phyloP scores from a whole-genome alignment of 2,797 vertebrate genomes.

The Lates japonicus region DNA sequence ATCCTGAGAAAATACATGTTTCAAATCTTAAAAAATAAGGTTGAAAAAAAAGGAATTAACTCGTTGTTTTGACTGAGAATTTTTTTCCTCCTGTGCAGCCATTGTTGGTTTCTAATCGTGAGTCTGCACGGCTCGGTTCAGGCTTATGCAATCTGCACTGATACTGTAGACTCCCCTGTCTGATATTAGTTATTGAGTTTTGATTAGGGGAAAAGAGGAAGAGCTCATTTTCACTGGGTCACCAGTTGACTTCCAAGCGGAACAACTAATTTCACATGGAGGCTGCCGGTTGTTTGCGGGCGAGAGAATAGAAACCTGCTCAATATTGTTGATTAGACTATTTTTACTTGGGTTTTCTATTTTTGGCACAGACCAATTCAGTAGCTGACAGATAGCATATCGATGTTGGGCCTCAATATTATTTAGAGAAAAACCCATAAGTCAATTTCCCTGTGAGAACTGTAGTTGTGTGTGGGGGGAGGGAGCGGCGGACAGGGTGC shows the following conservation, averaged over 20 bases:
- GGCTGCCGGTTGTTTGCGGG: constrained; percentile 52
- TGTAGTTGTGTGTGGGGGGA: background rate
- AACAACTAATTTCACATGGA: constrained; percentile 63
- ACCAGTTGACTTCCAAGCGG: constrained; percentile 52
- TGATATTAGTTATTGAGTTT: constrained; percentile 71
- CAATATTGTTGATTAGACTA: constrained; percentile 67
- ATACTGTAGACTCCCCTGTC: constrained; percentile 45
- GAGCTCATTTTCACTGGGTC: constrained; percentile 69
- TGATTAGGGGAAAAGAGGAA: constrained; percentile 69
- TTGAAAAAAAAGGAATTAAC: background rate
- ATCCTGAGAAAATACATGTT: background rate
- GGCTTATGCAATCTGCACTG: constrained; percentile 52
- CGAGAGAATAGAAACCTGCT: constrained; percentile 55
- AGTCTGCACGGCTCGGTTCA: constrained; percentile 1
- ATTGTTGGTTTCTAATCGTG: constrained; percentile 22
- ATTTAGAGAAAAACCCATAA: constrained; percentile 52
- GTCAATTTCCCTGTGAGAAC: constrained; percentile 47
- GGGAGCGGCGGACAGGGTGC: constrained; percentile 42
- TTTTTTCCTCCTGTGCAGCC: background rate
- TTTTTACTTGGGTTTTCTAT: constrained; percentile 74
- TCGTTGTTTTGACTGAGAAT: background rate
- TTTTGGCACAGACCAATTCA: constrained; percentile 62
- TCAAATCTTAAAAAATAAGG: constrained; percentile 12
- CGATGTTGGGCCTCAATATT: constrained; percentile 54
- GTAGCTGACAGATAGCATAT: constrained; percentile 59